Percentiles rank a stretch among this genome's conserved stretches.
These are phyloP conservation scores for Acanthopagrus latus DNA, from an alignment of 2,797 vertebrate species.

Conservation along the genomic window DNA sequence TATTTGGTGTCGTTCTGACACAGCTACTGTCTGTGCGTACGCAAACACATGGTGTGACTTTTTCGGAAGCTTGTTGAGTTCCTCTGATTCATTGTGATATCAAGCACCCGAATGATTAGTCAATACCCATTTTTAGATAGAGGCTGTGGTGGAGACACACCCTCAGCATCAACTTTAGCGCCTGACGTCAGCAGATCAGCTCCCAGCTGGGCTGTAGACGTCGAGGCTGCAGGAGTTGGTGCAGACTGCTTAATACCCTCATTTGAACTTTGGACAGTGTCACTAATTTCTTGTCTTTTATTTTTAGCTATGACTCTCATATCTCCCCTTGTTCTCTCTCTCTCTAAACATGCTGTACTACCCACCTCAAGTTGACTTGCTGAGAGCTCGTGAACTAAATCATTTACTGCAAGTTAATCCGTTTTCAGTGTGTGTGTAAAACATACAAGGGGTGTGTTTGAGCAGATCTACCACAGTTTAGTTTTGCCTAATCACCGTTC, in stretches of 20 bases:
- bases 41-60: constrained; percentile 19
- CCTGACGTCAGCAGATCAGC: constrained; percentile 42
- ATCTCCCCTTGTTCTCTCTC: not conserved
- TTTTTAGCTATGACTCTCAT: not conserved
- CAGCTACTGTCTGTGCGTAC: not conserved
- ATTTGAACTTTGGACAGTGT: not conserved
- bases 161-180: constrained; percentile 23
- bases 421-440: not conserved
- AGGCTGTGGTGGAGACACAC: constrained; percentile 34
- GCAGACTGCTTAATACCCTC: constrained; percentile 1
- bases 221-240: not conserved
- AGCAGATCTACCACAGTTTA: not conserved
- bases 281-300: not conserved
- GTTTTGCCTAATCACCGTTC: not conserved
- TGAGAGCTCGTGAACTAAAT: not conserved
- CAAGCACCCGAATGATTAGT: constrained; percentile 38
- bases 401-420: not conserved
- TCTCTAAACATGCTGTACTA: not conserved
- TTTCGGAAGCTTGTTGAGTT: not conserved
- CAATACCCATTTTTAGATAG: constrained; percentile 32
- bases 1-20: not conserved
- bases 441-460: not conserved
- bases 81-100: constrained; percentile 41
- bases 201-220: constrained; percentile 6
- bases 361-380: not conserved